phyloP scores from a whole-genome alignment of 2,888 invertebrate genomes.

The Ceratothoa steindachneri region DNA sequence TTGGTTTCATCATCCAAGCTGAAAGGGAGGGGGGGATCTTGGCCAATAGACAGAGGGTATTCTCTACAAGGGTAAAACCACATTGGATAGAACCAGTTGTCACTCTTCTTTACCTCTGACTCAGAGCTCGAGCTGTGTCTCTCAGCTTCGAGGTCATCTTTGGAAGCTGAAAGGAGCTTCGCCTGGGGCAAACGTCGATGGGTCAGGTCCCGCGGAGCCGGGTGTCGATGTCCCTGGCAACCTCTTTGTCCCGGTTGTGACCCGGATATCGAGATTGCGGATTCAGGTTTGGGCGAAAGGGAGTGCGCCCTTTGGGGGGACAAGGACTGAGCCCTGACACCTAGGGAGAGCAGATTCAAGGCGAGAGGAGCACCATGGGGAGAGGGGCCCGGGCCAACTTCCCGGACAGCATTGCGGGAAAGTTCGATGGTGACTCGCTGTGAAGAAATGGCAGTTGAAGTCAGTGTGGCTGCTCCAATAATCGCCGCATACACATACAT shows the following conservation, averaged over 20 bases:
- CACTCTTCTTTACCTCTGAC: conserved; percentile 45
- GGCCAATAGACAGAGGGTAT: no score
- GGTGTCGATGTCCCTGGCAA: background rate
- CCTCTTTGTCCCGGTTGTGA: background rate
- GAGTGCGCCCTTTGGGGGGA: conserved; percentile 28
- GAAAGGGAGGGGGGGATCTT: no score
- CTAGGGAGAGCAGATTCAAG: conserved; percentile 12
- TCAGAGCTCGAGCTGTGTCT: conserved; percentile 45
- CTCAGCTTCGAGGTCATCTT: conserved; percentile 46
- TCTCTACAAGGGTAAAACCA: no score
- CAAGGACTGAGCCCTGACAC: conserved; percentile 31
- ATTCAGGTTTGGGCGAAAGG: background rate
- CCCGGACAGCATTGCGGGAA: conserved; percentile 48
- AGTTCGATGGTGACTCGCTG: conserved; percentile 53
- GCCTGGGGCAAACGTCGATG: conserved; percentile 40
- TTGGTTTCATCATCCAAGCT: no score
- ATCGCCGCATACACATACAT: no score
- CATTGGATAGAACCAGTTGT: no score
- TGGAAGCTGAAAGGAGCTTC: conserved; percentile 27
- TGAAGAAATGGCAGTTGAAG: no score
- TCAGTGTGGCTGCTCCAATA: no score
- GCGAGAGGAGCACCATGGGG: no score
- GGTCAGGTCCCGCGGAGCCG: conserved; percentile 16
- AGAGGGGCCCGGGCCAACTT: conserved; percentile 22
- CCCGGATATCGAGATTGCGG: no score